phyloP scores from a whole-genome alignment of 2,797 vertebrate species.

The Ctenosaura bakeri region DNA sequence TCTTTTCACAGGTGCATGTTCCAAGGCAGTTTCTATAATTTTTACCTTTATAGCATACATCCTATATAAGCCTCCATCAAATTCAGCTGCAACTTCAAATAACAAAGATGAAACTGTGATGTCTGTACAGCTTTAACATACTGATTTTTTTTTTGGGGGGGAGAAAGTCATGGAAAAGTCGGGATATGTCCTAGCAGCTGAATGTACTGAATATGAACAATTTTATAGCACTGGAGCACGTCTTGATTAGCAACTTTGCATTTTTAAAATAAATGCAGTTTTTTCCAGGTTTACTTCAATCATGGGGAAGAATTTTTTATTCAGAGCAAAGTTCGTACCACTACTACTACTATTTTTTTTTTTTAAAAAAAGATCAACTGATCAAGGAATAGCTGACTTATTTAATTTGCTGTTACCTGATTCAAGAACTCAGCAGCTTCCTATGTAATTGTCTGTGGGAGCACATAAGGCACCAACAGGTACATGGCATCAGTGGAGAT shows the following conservation, averaged over 20 bases:
- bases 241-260: slow-evolving; percentile 21
- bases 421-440: neutral
- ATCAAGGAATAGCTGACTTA: neutral
- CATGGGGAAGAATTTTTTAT: slow-evolving; percentile 13
- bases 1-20: slow-evolving; percentile 76
- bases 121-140: slow-evolving; percentile 40
- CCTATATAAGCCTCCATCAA: slow-evolving; percentile 80
- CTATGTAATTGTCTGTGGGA: neutral
- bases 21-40: slow-evolving; percentile 79
- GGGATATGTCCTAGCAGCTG: neutral
- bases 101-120: slow-evolving; percentile 49
- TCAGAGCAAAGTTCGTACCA: neutral
- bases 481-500: neutral
- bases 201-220: slow-evolving; percentile 24
- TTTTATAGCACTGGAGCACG: neutral
- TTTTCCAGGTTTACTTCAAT: slow-evolving; percentile 15
- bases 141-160: slow-evolving; percentile 31
- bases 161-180: neutral
- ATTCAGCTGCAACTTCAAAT: slow-evolving; percentile 18
- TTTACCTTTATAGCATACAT: slow-evolving; percentile 76
- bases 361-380: neutral
- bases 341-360: no score
- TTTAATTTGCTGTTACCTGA: neutral
- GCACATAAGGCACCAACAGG: neutral
- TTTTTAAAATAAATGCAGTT: slow-evolving; percentile 31